Evolutionary conservation across 1,140 invertebrate species (phyloP), one percentile per base, ranked within the genome.

Genomic region (Lysiphlebus fabarum): DNA sequence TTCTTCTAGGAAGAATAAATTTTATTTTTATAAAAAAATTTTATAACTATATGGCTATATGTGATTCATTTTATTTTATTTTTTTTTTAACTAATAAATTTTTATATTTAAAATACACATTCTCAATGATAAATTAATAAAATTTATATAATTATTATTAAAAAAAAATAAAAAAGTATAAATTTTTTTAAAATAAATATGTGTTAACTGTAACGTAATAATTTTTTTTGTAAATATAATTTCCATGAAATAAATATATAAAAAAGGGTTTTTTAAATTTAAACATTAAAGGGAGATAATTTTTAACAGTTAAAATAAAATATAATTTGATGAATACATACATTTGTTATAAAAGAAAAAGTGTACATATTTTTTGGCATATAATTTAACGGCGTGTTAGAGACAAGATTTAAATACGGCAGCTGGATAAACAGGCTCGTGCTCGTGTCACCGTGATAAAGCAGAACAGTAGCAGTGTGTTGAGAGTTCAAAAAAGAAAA

Each of bases 311-410:
- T 6, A 43, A 17, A 36, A 36, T 11, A 44, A 8, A 26, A 47
- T 38, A 12, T 50, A 37, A 56, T 17, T 33, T 38, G 48, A 26
- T 41, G 10, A 33, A 26, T 12, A 41, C 6, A 36, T 33, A 37
- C 26, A 49, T 34, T 12, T 5, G 12, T 11, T n/a, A n/a, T n/a
- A n/a, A 42, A 26, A 9, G 34, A 9, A n/a, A n/a, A 50, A 56
- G 62, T 65, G 65, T 77, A 77, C 72, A 77, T 78, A 79, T 79
- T 80, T 70, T 78, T 78, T 78, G 78, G 78, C 75, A 79, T 79
- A 80, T 80, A 77, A 79, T 78, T 80, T 79, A 73, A 80, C 74
- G 78, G 71, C 66, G 69, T 73, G 74, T 79, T 80, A 78, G 72
- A 75, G 66, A 57, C 73, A 70, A 71, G 53, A 79, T 78, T 79